Conservation (phyloP, 2,888 invertebrate genomes). For the Macaria notata region DNA sequence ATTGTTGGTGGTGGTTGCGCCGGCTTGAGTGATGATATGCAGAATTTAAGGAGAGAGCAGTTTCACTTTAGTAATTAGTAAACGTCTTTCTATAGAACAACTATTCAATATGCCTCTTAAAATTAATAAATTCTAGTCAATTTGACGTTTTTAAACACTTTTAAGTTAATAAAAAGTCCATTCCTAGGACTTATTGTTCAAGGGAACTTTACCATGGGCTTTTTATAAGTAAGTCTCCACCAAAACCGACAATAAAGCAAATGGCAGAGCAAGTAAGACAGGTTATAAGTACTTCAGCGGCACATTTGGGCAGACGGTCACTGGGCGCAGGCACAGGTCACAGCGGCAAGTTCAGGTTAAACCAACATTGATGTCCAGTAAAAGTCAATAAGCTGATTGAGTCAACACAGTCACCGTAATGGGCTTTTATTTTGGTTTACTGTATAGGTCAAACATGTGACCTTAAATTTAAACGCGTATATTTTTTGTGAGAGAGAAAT, state of each 20-base stretch:
- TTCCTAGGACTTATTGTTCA: too few species aligned
- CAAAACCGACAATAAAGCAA: conserved; percentile 23
- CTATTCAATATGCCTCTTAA: too few species aligned
- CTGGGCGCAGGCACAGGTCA: conserved; percentile 19
- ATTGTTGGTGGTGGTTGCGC: not conserved
- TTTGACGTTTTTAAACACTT: too few species aligned
- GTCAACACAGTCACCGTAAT: conserved; percentile 13
- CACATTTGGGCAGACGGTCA: conserved; percentile 57
- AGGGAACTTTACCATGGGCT: too few species aligned
- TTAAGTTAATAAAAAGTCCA: too few species aligned
- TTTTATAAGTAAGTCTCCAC: not conserved
- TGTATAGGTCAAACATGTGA: not conserved
- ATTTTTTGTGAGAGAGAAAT: not conserved
- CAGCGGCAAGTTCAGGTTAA: conserved; percentile 20
- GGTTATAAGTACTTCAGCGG: not conserved
- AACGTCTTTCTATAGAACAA: not conserved
- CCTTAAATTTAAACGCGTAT: not conserved
- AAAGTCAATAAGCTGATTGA: not conserved
- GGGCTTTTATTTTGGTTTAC: conserved; percentile 8
- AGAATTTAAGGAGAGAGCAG: conserved; percentile 10
- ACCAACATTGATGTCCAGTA: conserved; percentile 9
- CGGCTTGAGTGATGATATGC: conserved; percentile 6
- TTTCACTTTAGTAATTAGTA: not conserved
- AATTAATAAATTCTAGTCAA: too few species aligned
- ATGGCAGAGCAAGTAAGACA: conserved; percentile 34